Evolutionary conservation across 2,113 vertebrate species (phyloP).

Genomic region (Rhinolophus ferrumequinum): DNA sequence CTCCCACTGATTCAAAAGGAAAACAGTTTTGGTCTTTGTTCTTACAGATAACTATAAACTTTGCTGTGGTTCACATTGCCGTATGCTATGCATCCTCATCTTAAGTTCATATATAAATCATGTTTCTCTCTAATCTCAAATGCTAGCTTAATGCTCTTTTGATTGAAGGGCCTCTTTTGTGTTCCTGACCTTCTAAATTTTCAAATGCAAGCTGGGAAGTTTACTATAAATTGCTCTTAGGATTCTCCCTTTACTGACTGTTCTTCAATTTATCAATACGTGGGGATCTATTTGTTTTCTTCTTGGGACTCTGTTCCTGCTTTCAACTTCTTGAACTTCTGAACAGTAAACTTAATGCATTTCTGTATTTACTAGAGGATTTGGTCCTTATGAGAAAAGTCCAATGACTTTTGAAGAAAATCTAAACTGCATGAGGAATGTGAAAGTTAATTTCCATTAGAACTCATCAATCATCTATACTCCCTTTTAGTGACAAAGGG

Average conservation of each 20-base stretch:
- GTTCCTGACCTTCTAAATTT: conserved; percentile 48
- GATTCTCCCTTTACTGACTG: not conserved
- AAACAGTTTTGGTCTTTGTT: not conserved
- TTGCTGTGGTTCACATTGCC: conserved; percentile 43
- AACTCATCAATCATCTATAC: not conserved
- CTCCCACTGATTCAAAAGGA: not conserved
- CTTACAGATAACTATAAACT: conserved; percentile 28
- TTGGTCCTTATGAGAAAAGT: conserved; percentile 30
- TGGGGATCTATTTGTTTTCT: conserved; percentile 41
- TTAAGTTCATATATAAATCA: conserved; percentile 55
- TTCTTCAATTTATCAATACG: conserved; percentile 48
- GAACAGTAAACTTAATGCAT: not conserved
- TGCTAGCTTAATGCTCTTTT: conserved; percentile 34
- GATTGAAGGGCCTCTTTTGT: conserved; percentile 65
- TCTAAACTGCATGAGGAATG: not conserved
- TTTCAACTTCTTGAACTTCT: not conserved
- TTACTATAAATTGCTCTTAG: conserved; percentile 58
- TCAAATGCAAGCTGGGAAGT: conserved; percentile 39
- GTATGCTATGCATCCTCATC: conserved; percentile 16
- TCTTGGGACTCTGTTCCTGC: conserved; percentile 31
- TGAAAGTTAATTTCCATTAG: not conserved
- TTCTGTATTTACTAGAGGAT: not conserved
- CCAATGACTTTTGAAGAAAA: conserved; percentile 36
- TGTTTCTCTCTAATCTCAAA: conserved; percentile 40
- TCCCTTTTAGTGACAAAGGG: not conserved